These are phyloP conservation scores for Agrochola lota DNA, from an alignment of 2,888 invertebrate genomes.

Conservation along the genomic window DNA sequence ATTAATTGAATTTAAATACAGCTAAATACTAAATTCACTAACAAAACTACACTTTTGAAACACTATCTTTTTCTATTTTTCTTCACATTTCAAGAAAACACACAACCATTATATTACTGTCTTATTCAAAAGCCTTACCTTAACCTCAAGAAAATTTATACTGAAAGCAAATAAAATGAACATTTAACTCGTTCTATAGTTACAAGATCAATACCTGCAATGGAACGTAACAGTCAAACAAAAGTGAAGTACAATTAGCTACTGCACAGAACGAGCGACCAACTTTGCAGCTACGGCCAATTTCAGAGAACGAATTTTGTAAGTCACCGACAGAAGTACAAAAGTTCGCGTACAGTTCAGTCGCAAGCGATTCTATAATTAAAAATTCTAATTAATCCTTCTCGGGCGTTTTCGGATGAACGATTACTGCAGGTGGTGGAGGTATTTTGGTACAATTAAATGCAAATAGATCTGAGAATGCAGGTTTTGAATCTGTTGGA, in stretches of 20 bases:
- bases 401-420: constrained; percentile 42
- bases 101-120: no score
- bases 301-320: constrained; percentile 60
- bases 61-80: background rate
- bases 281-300: constrained; percentile 53
- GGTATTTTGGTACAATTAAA: constrained; percentile 43
- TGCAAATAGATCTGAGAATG: constrained; percentile 42
- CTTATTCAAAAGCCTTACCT: no score
- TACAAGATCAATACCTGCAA: constrained; percentile 55
- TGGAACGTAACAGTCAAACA: constrained; percentile 51
- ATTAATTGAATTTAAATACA: no score
- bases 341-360: constrained; percentile 53
- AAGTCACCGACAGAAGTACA: constrained; percentile 57
- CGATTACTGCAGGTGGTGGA: constrained; percentile 49
- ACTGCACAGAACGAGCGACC: constrained; percentile 49
- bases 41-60: background rate
- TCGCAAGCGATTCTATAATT: constrained; percentile 52
- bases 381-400: constrained; percentile 60
- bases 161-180: constrained; percentile 21
- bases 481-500: constrained; percentile 26
- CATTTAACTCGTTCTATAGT: constrained; percentile 11
- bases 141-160: background rate
- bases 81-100: background rate
- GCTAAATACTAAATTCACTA: no score
- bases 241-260: constrained; percentile 58